These are phyloP conservation scores for Pyralis farinalis DNA, from an alignment of 2,888 invertebrate species.

Conservation along the genomic window DNA sequence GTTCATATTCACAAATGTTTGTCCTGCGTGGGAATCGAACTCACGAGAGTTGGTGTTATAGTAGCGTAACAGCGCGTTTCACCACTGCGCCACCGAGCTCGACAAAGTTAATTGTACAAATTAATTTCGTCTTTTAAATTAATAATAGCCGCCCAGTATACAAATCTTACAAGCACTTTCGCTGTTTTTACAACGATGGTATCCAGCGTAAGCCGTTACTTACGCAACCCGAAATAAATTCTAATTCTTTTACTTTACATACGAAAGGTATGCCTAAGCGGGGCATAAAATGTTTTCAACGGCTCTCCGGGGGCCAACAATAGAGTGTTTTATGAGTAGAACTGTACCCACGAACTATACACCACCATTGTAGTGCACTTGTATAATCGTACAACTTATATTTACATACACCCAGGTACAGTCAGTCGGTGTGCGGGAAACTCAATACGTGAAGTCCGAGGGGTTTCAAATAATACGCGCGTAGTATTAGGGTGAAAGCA, in stretches of 20 bases:
- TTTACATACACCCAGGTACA: neutral
- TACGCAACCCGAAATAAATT: constrained; percentile 24
- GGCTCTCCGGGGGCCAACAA: constrained; percentile 55
- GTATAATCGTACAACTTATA: constrained; percentile 26
- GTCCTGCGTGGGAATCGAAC: too few species aligned
- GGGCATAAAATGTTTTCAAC: constrained; percentile 54
- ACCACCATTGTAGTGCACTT: constrained; percentile 34
- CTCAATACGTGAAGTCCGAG: constrained; percentile 14
- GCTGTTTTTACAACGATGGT: constrained; percentile 6
- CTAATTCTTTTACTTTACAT: constrained; percentile 35
- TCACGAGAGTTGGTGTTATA: too few species aligned
- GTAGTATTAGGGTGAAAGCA: constrained; percentile 26
- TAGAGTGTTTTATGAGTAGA: constrained; percentile 52
- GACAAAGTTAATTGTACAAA: too few species aligned
- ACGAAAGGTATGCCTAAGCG: constrained; percentile 44
- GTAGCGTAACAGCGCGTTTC: too few species aligned
- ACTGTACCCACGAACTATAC: constrained; percentile 42
- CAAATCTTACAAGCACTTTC: constrained; percentile 3
- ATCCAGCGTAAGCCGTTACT: constrained; percentile 23
- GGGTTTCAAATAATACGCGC: constrained; percentile 37
- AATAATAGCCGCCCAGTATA: neutral
- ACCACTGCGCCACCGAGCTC: too few species aligned
- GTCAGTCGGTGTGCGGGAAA: neutral
- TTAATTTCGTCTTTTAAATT: too few species aligned
- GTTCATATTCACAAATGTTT: too few species aligned